Evolutionary conservation across 2,797 vertebrate genomes (phyloP), one percentile per base, ranked within the genome.

Genomic region (Morelia viridis): DNA sequence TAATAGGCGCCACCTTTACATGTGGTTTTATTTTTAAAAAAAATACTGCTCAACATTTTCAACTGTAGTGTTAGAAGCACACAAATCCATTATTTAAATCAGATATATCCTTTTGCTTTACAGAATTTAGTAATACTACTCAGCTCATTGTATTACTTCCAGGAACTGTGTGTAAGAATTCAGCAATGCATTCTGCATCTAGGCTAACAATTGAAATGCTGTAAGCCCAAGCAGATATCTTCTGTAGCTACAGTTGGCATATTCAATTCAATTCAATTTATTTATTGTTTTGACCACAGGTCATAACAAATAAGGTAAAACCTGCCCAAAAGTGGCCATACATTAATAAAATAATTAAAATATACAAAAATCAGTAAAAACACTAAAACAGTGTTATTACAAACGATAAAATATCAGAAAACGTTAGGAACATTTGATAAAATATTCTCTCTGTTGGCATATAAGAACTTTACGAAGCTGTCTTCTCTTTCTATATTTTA

Each of bases 381-480:
- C 41, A 41, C 3, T 41, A 41, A 41, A 41, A 41, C 41, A 41
- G 41, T 41, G 41, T 41, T 41, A 41, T 41, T 41, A 41, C 41
- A 41, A 41, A 41, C 3, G 41, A 41, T 41, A 41, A 3, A 41
- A 41, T 41, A 41, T 41, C 3, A 41, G 41, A 41, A 41, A 41
- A 41, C 41, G 3, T 41, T 41, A 41, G 41, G 41, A 41, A 41
- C 41, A 41, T 41, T 41, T 41, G 41, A 41, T 41, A 41, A 41
- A 41, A 41, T 41, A 41, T 41, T 41, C 41, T 41, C 41, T 41
- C 41, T 41, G 41, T 41, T 41, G 41, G 41, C 3, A 0, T 85
- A 88, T 62, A 92, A 93, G 19, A 65, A 76, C 93, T 88, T 56
- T 92, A 92, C 41, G 90, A 65, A 94, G 88, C 0, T 1, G 91